Conservation (phyloP, 2,888 invertebrate genomes). For the Nomada hirtipes region DNA sequence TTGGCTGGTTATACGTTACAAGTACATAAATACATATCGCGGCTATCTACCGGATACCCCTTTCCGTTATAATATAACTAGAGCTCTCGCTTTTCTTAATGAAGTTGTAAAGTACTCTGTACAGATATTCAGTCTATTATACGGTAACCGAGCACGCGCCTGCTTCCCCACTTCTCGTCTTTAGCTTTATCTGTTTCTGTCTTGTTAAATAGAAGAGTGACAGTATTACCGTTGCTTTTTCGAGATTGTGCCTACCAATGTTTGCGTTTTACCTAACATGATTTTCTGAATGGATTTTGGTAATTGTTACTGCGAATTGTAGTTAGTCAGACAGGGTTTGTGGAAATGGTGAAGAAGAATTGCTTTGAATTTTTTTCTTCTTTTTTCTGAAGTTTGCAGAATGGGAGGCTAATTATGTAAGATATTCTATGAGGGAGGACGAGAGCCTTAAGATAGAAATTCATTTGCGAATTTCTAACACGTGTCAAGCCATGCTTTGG, state of each 20-base stretch:
- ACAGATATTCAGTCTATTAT: background rate
- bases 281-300: too few relatives aligned
- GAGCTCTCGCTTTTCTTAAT: constrained; percentile 22
- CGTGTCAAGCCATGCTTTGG: constrained; percentile 46
- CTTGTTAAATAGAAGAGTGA: too few relatives aligned
- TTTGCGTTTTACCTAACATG: too few relatives aligned
- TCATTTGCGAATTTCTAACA: constrained; percentile 50
- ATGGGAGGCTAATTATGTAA: too few relatives aligned
- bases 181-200: too few relatives aligned
- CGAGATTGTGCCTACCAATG: too few relatives aligned
- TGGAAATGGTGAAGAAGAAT: too few relatives aligned
- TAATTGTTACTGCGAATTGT: too few relatives aligned
- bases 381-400: too few relatives aligned
- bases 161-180: background rate
- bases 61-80: constrained; percentile 55
- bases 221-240: too few relatives aligned
- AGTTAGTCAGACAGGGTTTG: too few relatives aligned
- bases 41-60: constrained; percentile 29
- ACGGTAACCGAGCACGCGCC: background rate
- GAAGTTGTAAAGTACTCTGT: background rate
- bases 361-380: too few relatives aligned
- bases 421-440: background rate
- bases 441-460: background rate
- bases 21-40: background rate
- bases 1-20: constrained; percentile 26